phyloP scores from a whole-genome alignment of 1,140 invertebrate genomes.

The Armadillidium nasatum region DNA sequence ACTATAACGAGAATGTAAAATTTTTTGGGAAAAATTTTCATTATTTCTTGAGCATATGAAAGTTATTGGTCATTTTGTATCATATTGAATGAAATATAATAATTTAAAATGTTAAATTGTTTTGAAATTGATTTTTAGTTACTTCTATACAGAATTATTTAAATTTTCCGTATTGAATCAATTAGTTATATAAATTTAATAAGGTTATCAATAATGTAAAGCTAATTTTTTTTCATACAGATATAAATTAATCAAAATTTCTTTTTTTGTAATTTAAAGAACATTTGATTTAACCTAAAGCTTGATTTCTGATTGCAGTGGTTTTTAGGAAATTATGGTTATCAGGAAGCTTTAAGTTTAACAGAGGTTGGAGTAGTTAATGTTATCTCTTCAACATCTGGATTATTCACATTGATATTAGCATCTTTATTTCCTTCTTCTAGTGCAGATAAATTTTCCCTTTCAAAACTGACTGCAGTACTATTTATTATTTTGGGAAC shows the following conservation, averaged over 20 bases:
- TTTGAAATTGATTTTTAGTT: too few relatives aligned
- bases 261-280: conserved; percentile 5
- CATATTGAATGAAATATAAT: too few relatives aligned
- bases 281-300: too few relatives aligned
- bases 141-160: too few relatives aligned
- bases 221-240: conserved; percentile 54
- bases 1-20: too few relatives aligned
- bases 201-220: background rate
- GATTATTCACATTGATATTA: conserved; percentile 75
- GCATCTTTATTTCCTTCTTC: conserved; percentile 74
- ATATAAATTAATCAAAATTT: background rate
- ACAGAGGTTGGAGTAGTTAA: conserved; percentile 72
- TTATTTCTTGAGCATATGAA: too few relatives aligned
- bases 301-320: conserved; percentile 56
- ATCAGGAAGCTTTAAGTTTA: conserved; percentile 69
- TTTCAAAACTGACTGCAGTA: conserved; percentile 73
- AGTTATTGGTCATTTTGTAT: too few relatives aligned
- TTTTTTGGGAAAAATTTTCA: too few relatives aligned
- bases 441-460: conserved; percentile 67
- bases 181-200: background rate
- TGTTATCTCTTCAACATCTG: conserved; percentile 71
- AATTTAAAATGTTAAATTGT: too few relatives aligned
- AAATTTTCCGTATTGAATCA: too few relatives aligned
- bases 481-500: conserved; percentile 70
- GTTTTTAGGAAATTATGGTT: conserved; percentile 75